phyloP scores from a whole-genome alignment of 2,113 vertebrate genomes.

The Aldabrachelys gigantea region DNA sequence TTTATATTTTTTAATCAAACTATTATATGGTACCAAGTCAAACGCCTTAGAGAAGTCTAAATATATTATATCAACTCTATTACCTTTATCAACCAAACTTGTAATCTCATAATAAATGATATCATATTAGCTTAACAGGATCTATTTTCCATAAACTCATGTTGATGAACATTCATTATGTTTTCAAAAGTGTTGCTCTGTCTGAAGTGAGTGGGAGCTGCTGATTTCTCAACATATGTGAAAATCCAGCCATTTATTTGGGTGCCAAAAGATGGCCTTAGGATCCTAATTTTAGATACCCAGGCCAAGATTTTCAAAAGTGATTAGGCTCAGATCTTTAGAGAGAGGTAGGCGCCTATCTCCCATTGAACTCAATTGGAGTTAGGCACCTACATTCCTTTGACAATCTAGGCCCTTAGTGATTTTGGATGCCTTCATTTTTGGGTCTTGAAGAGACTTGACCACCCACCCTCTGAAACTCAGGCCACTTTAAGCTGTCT shows the following conservation, averaged over 20 bases:
- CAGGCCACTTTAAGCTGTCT: conserved; percentile 11
- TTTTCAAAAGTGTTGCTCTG: too few species aligned
- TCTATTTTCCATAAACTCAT: too few species aligned
- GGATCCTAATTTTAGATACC: background rate
- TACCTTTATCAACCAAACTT: too few species aligned
- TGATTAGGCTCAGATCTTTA: background rate
- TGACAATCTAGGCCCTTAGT: background rate
- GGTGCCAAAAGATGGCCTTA: background rate
- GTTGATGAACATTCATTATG: too few species aligned
- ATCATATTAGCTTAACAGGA: too few species aligned
- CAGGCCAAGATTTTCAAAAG: background rate
- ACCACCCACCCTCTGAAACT: background rate
- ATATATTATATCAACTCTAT: too few species aligned
- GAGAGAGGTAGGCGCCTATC: background rate
- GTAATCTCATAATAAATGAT: too few species aligned
- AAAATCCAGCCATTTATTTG: conserved; percentile 25
- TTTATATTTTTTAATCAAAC: too few species aligned
- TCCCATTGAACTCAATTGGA: background rate
- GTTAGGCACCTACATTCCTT: background rate
- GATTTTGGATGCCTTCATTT: background rate
- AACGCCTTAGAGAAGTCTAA: too few species aligned
- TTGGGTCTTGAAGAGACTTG: background rate
- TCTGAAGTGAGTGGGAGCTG: background rate
- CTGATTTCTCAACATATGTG: background rate
- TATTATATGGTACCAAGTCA: too few species aligned